Evolutionary conservation across 2,797 vertebrate species (phyloP).

Genomic region (Liparis tanakae): DNA sequence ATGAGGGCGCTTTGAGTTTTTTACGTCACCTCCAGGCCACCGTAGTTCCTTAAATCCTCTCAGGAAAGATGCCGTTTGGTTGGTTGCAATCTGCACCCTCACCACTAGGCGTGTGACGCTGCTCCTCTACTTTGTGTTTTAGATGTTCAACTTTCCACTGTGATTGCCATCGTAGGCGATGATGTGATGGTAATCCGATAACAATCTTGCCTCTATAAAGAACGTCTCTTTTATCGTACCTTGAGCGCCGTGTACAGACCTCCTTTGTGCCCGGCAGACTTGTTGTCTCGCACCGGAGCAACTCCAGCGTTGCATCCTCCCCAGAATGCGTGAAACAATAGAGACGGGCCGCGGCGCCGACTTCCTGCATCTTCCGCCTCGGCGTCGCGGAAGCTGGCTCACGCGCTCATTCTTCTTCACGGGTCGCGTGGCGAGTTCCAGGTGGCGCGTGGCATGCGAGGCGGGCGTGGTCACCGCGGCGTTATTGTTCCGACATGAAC

Average conservation of each 20-base stretch:
- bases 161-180: background rate
- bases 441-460: accelerated
- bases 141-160: background rate
- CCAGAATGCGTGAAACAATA: slow-evolving; percentile 8
- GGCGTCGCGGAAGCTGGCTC: background rate
- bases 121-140: background rate
- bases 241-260: background rate
- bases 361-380: slow-evolving; percentile 3
- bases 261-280: background rate
- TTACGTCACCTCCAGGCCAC: background rate
- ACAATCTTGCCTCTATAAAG: background rate
- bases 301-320: background rate
- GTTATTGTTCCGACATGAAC: slow-evolving; percentile 3
- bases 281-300: background rate
- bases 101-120: background rate
- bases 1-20: background rate
- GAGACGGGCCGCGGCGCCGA: background rate
- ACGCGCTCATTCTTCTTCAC: background rate
- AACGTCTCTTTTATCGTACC: background rate
- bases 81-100: background rate
- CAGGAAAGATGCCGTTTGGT: background rate
- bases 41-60: background rate
- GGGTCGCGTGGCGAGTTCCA: background rate
- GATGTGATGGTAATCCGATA: background rate
- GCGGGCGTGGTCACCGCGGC: background rate